Base-by-base conservation (phyloP, 2,888 invertebrate genomes). In the Mythimna albipuncta region DNA sequence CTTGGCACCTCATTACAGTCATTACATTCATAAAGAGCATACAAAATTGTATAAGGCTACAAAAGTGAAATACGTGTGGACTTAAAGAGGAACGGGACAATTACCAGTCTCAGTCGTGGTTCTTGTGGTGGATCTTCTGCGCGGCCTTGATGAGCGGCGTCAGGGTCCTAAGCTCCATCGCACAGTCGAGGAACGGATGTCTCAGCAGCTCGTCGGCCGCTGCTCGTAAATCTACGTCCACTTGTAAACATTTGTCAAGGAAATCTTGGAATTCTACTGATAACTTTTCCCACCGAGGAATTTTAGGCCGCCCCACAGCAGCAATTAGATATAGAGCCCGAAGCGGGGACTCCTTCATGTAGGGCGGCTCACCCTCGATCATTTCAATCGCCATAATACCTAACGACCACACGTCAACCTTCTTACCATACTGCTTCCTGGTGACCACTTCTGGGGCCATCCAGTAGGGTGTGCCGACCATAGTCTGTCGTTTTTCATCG, bases 391-490 rank as follows among this genome's bases (percentile, higher is more conserved):
- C 99, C 99, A 99, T 99, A 79, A 99, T 99, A n/a, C 99, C 99
- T 72, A 99, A 96, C 0, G 99, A 99, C 99, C 99, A 99, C 55
- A 99, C 98, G 90, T 99, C 99, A 0, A 99, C 98, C 88, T 99
- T 99, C 90, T 98, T 99, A 13, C 99, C 99, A 87, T 99, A 99
- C 87, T 99, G 98, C 90, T 99, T 99, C 79, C 99, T 97, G 0
- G 98, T 98, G 0, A 99, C 98, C 0, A 99, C 98, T 93, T 99
- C 99, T 0, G 99, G 99, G 0, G 99, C 99, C 99, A 99, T 99
- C 99, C 99, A 99, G 89, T 99, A 99, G 0, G 99, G 99, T 0
- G 99, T 99, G n/a, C 99, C 99, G 0, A 99, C 99, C 98, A 99
- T 99, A 0, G 99, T 99, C 91, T 98, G 98, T n/a, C 99, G 96